phyloP scores from a whole-genome alignment of 2,113 vertebrate species.

The Petroica traversi region DNA sequence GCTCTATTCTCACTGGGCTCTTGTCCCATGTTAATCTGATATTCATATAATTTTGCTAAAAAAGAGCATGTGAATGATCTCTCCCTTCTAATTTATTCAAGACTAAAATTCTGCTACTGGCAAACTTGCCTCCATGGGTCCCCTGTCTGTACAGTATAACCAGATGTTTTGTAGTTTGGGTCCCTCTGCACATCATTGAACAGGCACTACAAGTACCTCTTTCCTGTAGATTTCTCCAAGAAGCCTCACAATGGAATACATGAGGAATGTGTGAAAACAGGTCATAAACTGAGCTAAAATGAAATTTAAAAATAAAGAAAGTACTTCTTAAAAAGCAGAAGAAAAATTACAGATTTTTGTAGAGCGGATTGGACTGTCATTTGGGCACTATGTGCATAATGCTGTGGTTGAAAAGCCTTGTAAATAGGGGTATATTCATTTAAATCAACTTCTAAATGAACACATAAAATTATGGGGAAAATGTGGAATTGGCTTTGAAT shows the following conservation, averaged over 20 bases:
- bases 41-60: slow-evolving; percentile 55
- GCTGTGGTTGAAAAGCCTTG: background rate
- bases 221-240: slow-evolving; percentile 36
- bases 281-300: slow-evolving; percentile 22
- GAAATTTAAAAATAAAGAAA: slow-evolving; percentile 12
- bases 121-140: slow-evolving; percentile 47
- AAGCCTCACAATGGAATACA: slow-evolving; percentile 23
- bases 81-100: slow-evolving; percentile 65
- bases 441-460: background rate
- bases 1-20: slow-evolving; percentile 42
- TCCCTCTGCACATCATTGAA: slow-evolving; percentile 44
- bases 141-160: slow-evolving; percentile 27
- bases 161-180: slow-evolving; percentile 65
- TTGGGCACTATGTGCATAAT: background rate
- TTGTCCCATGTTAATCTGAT: slow-evolving; percentile 58
- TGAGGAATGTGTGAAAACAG: slow-evolving; percentile 21
- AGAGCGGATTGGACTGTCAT: background rate
- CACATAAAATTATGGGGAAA: background rate
- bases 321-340: slow-evolving; percentile 3
- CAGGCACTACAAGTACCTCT: slow-evolving; percentile 33
- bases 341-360: background rate
- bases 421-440: background rate
- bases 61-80: slow-evolving; percentile 39
- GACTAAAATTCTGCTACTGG: slow-evolving; percentile 62
- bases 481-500: background rate